Percentiles rank a stretch among this genome's conserved stretches.
Evolutionary conservation across 2,113 vertebrate species (phyloP).

Genomic region (Aspidoscelis tigris): DNA sequence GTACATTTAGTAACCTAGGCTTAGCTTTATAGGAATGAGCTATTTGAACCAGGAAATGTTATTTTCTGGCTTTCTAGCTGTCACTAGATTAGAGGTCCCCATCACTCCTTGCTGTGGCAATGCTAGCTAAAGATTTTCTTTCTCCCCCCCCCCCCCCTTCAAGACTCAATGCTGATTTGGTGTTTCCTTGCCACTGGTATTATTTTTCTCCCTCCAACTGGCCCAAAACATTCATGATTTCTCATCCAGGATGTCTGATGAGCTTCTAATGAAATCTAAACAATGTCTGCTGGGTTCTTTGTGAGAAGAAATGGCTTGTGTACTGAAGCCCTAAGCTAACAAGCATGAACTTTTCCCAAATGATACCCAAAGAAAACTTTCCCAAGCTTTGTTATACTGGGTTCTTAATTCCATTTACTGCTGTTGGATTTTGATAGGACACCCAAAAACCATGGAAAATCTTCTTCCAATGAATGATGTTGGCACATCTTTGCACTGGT

Average conservation of each 20-base stretch:
- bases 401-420: conserved; percentile 19
- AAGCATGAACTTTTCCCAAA: conserved; percentile 33
- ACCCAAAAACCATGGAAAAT: background rate
- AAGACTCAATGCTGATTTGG: conserved; percentile 57
- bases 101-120: too few relatives aligned
- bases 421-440: background rate
- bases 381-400: rapidly evolving
- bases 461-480: background rate
- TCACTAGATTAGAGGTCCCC: too few relatives aligned
- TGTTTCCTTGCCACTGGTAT: conserved; percentile 55
- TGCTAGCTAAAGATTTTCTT: too few relatives aligned
- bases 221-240: conserved; percentile 62
- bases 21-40: too few relatives aligned
- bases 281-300: conserved; percentile 63
- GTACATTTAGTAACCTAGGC: background rate
- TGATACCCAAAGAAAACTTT: conserved; percentile 33
- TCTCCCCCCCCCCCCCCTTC: conserved; percentile 1
- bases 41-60: too few relatives aligned
- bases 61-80: too few relatives aligned
- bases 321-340: conserved; percentile 45
- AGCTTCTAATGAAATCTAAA: conserved; percentile 76
- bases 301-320: conserved; percentile 47
- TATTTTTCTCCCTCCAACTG: conserved; percentile 67
- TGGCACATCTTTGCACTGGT: background rate
- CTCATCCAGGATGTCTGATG: conserved; percentile 72